A percentile compares a stretch with the other conserved stretches of the same genome.
Conservation (phyloP, 2,888 invertebrate species). For the Lithophane semibrunnea region DNA sequence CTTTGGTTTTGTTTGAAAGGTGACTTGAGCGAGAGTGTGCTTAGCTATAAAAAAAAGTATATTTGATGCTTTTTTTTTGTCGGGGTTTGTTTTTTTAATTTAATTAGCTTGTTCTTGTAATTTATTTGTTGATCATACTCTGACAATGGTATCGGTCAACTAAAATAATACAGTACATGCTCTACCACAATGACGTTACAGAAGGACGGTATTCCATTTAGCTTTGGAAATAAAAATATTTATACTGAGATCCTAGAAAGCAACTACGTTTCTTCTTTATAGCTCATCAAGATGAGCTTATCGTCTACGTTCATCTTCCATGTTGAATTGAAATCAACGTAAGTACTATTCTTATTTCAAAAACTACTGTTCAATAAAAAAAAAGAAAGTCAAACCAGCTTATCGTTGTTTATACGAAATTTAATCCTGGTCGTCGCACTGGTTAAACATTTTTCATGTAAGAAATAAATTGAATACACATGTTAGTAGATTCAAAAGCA, state of each 20-base stretch:
- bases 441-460: not conserved
- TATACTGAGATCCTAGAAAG: not conserved
- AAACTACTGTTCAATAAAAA: too few relatives aligned
- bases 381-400: too few relatives aligned
- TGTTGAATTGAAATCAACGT: not conserved
- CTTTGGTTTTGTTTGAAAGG: too few relatives aligned
- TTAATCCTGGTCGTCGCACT: not conserved
- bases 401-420: not conserved
- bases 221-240: not conserved
- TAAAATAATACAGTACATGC: not conserved
- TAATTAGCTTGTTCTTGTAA: too few relatives aligned
- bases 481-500: not conserved
- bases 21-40: too few relatives aligned
- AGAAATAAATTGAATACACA: not conserved
- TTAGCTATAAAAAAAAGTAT: too few relatives aligned
- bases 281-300: not conserved
- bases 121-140: not conserved
- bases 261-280: not conserved
- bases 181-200: not conserved
- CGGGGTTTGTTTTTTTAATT: too few relatives aligned
- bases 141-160: not conserved
- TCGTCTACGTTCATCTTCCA: not conserved
- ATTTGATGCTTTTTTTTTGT: too few relatives aligned
- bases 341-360: too few relatives aligned
- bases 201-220: not conserved